Conservation (phyloP, 2,797 vertebrate species). For the Sebastes trivittatus region DNA sequence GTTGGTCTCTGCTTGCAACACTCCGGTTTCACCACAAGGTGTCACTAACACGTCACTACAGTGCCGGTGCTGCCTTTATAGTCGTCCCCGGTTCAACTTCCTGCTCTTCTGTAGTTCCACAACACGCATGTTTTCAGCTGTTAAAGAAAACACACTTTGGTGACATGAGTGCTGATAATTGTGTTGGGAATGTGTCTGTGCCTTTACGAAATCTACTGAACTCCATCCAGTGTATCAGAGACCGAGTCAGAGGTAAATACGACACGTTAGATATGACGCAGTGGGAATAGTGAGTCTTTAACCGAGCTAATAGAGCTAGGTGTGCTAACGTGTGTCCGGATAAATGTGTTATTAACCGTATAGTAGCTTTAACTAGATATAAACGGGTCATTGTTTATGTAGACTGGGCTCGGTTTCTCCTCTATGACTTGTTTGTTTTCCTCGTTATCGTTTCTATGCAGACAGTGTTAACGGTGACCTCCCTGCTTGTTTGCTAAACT, state of each 20-base stretch:
- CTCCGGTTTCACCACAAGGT: rapidly evolving
- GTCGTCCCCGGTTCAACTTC: conserved; percentile 10
- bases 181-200: conserved; percentile 42
- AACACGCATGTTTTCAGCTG: conserved; percentile 31
- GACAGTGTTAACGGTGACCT: too few relatives aligned
- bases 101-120: conserved; percentile 44
- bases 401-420: too few relatives aligned
- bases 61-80: not conserved
- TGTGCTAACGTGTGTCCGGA: not conserved
- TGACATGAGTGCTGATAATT: conserved; percentile 71
- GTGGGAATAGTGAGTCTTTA: not conserved
- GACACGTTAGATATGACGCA: too few relatives aligned
- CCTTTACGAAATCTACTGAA: conserved; percentile 76
- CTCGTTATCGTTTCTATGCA: too few relatives aligned
- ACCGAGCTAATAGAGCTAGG: not conserved
- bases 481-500: not conserved
- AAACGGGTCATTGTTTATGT: too few relatives aligned
- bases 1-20: not conserved
- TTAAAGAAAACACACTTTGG: not conserved
- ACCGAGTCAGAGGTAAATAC: conserved; percentile 76
- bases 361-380: not conserved
- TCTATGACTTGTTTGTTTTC: too few relatives aligned
- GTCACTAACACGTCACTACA: not conserved
- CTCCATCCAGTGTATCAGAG: conserved; percentile 73
- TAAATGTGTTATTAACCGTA: not conserved